These are phyloP conservation scores for Spodoptera picta DNA, from an alignment of 2,888 invertebrate genomes.

Conservation along the genomic window DNA sequence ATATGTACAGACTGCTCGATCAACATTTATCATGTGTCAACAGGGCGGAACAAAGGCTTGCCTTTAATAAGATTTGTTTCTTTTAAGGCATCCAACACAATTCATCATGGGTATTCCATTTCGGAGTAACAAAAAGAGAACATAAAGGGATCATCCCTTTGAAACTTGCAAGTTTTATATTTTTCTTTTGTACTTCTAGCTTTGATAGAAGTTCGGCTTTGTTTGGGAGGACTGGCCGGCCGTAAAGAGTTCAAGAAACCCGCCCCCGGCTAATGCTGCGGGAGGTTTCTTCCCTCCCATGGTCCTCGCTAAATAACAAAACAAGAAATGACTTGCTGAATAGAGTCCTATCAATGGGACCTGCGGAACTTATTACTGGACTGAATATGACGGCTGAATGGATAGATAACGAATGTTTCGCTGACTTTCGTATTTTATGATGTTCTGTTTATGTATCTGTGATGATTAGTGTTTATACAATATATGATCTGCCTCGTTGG, in stretches of 20 bases:
- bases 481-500: too few relatives aligned
- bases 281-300: constrained; percentile 42
- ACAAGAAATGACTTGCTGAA: constrained; percentile 56
- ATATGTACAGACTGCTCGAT: constrained; percentile 15
- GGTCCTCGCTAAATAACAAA: constrained; percentile 54
- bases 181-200: constrained; percentile 77
- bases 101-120: constrained; percentile 72
- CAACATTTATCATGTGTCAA: constrained; percentile 37
- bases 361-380: constrained; percentile 37
- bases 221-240: constrained; percentile 67
- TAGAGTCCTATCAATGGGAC: constrained; percentile 47
- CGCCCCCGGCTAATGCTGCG: constrained; percentile 58
- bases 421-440: background rate
- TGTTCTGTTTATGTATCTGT: background rate
- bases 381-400: constrained; percentile 16
- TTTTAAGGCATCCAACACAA: constrained; percentile 66
- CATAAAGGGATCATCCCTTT: constrained; percentile 79
- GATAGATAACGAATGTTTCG: too few relatives aligned
- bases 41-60: constrained; percentile 36
- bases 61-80: constrained; percentile 60
- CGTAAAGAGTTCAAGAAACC: constrained; percentile 67
- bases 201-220: constrained; percentile 80
- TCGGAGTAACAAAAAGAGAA: constrained; percentile 71
- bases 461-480: too few relatives aligned
- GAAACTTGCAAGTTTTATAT: constrained; percentile 82